phyloP scores from a whole-genome alignment of 2,888 invertebrate genomes.

The Idaea aversata region DNA sequence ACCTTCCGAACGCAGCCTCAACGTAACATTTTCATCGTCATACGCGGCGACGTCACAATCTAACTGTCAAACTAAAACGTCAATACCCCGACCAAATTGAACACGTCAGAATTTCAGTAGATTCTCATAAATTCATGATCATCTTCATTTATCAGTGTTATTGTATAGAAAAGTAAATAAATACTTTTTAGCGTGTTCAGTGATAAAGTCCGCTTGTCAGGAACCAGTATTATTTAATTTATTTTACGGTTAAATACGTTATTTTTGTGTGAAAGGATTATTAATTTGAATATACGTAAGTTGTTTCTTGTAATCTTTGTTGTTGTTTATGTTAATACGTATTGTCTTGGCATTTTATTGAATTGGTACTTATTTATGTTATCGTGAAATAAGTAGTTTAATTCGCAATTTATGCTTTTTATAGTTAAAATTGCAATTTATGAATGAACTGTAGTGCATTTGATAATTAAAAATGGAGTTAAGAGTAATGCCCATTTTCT shows the following conservation, averaged over 20 bases:
- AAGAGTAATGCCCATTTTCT: no score
- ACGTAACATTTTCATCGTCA: not conserved
- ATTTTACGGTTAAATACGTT: not conserved
- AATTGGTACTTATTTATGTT: not conserved
- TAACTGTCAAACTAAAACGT: not conserved
- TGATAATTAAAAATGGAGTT: no score
- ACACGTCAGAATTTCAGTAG: not conserved
- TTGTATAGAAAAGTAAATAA: not conserved
- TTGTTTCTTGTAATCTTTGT: not conserved
- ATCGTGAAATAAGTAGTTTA: no score
- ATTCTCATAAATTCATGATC: not conserved
- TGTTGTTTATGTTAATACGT: not conserved
- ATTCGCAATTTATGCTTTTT: no score
- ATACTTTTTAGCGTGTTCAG: not conserved
- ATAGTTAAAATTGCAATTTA: not conserved
- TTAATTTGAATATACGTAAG: not conserved
- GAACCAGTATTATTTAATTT: not conserved
- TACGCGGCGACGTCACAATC: not conserved
- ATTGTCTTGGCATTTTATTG: not conserved
- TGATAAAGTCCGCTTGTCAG: not conserved
- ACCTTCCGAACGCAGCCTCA: not conserved
- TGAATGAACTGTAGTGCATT: not conserved
- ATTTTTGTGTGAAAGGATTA: not conserved
- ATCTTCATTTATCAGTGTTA: not conserved
- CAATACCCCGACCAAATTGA: conserved; percentile 10